Evolutionary conservation across 2,113 vertebrate species (phyloP).

Genomic region (Hemichromis elongatus): DNA sequence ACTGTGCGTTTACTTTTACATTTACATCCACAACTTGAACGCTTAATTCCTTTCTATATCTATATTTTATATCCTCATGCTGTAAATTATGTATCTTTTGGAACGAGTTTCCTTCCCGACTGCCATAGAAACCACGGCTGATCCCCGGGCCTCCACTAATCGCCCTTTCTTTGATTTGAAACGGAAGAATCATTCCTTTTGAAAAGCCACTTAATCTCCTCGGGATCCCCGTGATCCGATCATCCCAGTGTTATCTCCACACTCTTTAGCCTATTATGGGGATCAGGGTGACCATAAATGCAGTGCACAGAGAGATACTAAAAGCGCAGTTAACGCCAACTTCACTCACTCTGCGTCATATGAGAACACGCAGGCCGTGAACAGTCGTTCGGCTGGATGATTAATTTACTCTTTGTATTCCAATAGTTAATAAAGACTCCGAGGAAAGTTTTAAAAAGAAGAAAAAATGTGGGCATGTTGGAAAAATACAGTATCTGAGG

Average conservation of each 20-base stretch:
- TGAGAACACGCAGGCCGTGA: not conserved
- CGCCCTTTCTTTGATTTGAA: conserved; percentile 53
- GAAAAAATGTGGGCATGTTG: not conserved
- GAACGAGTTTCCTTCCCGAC: not conserved
- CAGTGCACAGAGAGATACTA: conserved; percentile 11
- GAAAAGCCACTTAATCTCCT: conserved; percentile 62
- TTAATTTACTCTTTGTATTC: not conserved
- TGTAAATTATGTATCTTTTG: not conserved
- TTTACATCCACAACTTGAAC: not conserved
- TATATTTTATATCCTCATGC: not conserved
- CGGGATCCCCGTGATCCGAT: conserved; percentile 66
- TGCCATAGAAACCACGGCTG: conserved; percentile 20
- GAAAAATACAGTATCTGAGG: not conserved
- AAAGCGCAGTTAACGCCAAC: not conserved
- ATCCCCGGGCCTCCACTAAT: conserved; percentile 27
- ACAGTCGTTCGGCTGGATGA: not conserved
- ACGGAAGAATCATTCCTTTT: conserved; percentile 57
- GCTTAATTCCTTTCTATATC: not conserved
- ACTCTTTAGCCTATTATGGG: conserved; percentile 54
- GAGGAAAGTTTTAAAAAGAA: not conserved
- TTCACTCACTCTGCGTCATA: not conserved
- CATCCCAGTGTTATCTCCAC: conserved; percentile 68
- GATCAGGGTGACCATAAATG: conserved; percentile 44
- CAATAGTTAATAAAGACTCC: not conserved
- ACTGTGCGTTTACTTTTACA: not conserved